Base-by-base conservation (phyloP, 2,888 invertebrate genomes). In the Catocala fraxini region DNA sequence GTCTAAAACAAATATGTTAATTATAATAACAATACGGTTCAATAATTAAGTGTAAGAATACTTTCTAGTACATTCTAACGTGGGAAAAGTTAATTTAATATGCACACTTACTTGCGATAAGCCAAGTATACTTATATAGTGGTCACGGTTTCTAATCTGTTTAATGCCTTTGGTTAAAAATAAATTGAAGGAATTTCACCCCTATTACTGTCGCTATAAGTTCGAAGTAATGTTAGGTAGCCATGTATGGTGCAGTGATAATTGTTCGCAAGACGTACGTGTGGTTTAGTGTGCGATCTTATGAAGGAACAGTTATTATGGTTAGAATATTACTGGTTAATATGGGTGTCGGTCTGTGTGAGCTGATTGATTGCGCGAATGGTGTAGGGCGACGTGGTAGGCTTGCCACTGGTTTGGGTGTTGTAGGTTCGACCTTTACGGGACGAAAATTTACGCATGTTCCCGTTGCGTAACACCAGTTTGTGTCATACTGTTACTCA, bases 101-200 rank as follows among this genome's bases (percentile, higher is more conserved):
- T 71, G 62, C 65, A 65, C 75, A 63, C 57, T 70, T 65, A 71
- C 56, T 70, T n/a, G 62, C 66, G 71, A 73, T 74, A 75, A 70
- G 61, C 54, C 58, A 10, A 60, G 56, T 55, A 58, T 61, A 71
- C 72, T 71, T 63, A 52, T 66, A 72, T 63, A 59, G 33, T 15
- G 76, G 85, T 81, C 79, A 83, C 86, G 84, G 85, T 86, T 86
- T 86, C 86, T 85, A 84, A 79, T 68, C 73, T 46, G 6, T 42
- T 70, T 82, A 82, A 81, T 82, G 71, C 65, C 70, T 73, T 79
- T 76, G 75, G 75, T 80, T 74, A 57, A 25, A 13, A 52, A 60
- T 60, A 68, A 33, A 67, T 46, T 43, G 15, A 25, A 43, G 33
- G 9, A 70, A 70, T 62, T n/a, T 63, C 52, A 48, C 25, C 56